Evolutionary conservation across 2,113 vertebrate genomes (phyloP).

Genomic region (Capreolus pygargus): DNA sequence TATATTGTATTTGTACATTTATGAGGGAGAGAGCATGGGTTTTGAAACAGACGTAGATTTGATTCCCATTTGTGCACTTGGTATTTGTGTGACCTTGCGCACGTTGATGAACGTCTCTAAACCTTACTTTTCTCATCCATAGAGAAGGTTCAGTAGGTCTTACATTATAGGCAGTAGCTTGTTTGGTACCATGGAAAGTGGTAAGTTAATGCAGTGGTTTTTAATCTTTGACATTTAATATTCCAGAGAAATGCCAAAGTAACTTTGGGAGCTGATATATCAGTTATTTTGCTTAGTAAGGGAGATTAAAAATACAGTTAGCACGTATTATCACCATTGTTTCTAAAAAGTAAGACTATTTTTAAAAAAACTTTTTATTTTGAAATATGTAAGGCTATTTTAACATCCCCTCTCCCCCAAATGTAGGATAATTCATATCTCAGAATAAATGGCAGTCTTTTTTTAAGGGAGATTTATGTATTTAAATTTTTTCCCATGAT

Average conservation of each 20-base stretch:
- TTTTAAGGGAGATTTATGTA: not conserved
- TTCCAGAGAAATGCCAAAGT: not conserved
- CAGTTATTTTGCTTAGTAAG: not conserved
- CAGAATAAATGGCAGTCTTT: slow-evolving; percentile 2
- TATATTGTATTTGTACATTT: not conserved
- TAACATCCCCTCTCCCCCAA: not conserved
- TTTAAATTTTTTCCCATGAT: slow-evolving; percentile 6
- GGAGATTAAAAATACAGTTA: slow-evolving; percentile 10
- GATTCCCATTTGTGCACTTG: not conserved
- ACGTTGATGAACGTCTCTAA: not conserved
- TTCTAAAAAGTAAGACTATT: not conserved
- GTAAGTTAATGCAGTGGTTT: slow-evolving; percentile 8
- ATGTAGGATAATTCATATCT: not conserved
- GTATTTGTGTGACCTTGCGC: not conserved
- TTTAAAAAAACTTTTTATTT: not conserved
- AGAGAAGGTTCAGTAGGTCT: not conserved
- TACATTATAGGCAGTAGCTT: not conserved
- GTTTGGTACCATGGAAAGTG: not conserved
- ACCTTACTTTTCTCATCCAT: not conserved
- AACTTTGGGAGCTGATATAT: not conserved
- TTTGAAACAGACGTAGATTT: slow-evolving; percentile 18
- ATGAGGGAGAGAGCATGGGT: not conserved
- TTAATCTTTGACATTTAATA: not conserved
- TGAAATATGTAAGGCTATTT: slow-evolving; percentile 22
- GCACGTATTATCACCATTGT: not conserved